Evolutionary conservation across 2,797 vertebrate species (phyloP).

Genomic region (Etheostoma nigrum): DNA sequence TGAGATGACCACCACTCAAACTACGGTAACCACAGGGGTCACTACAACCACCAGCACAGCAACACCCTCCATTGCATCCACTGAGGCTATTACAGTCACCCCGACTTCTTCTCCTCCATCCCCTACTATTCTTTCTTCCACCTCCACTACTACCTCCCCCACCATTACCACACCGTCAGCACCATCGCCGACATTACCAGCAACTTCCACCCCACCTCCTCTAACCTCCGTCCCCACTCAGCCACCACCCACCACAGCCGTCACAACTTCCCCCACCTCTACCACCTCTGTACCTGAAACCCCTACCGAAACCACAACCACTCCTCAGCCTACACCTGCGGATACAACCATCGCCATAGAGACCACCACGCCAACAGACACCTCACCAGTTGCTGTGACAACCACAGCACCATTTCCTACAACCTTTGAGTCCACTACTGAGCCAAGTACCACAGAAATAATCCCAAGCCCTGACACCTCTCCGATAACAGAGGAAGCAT

Average conservation of each 20-base stretch:
- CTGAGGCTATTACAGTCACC: slow-evolving; percentile 50
- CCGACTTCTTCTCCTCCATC: slow-evolving; percentile 38
- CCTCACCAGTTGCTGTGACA: slow-evolving; percentile 38
- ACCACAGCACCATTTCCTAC: slow-evolving; percentile 48
- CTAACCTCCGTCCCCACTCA: slow-evolving; percentile 35
- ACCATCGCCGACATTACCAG: slow-evolving; percentile 10
- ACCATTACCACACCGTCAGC: slow-evolving; percentile 12
- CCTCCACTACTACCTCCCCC: slow-evolving; percentile 45
- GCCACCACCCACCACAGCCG: slow-evolving; percentile 28
- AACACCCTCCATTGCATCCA: slow-evolving; percentile 34
- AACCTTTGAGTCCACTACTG: slow-evolving; percentile 52
- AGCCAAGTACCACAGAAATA: slow-evolving; percentile 56
- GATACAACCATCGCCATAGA: slow-evolving; percentile 45
- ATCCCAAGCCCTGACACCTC: slow-evolving; percentile 61
- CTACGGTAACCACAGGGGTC: slow-evolving; percentile 15
- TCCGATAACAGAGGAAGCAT: slow-evolving; percentile 53
- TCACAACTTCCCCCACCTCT: slow-evolving; percentile 36
- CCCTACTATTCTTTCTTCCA: slow-evolving; percentile 29
- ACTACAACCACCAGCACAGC: slow-evolving; percentile 43
- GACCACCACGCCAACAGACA: slow-evolving; percentile 47
- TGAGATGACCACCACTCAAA: slow-evolving; percentile 43
- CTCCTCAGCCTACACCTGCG: slow-evolving; percentile 19
- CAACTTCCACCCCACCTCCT: slow-evolving; percentile 34
- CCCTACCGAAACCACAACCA: slow-evolving; percentile 21
- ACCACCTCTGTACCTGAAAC: slow-evolving; percentile 38